Percentiles rank a stretch among this genome's conserved stretches.
These are phyloP conservation scores for Coelogynopora nodosa DNA, from an alignment of 2,888 invertebrate genomes.

Conservation along the genomic window DNA sequence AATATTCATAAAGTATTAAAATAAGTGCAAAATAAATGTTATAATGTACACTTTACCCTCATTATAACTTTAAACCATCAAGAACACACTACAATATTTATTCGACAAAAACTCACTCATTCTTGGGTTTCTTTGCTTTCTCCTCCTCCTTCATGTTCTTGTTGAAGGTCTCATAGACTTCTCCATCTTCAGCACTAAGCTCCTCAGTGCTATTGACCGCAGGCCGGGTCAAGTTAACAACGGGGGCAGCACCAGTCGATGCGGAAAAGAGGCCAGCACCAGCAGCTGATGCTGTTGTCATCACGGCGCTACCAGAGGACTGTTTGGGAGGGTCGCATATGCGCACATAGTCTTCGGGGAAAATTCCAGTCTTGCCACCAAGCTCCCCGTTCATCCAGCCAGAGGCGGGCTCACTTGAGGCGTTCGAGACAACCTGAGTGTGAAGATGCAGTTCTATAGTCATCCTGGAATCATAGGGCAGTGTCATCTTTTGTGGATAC, in stretches of 20 bases:
- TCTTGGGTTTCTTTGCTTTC: background rate
- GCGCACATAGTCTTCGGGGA: conserved; percentile 34
- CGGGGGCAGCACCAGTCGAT: background rate
- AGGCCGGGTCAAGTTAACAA: background rate
- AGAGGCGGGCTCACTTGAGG: conserved; percentile 57
- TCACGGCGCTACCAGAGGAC: too few relatives aligned
- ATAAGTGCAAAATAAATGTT: too few relatives aligned
- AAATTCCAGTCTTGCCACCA: background rate
- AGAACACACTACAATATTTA: background rate
- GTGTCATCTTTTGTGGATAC: too few relatives aligned
- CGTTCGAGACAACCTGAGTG: background rate
- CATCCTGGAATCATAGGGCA: too few relatives aligned
- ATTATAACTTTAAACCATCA: background rate
- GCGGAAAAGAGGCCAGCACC: background rate
- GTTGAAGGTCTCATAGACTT: conserved; percentile 6
- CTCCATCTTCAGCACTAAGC: background rate
- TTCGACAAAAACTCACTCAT: background rate
- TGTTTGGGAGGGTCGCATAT: background rate
- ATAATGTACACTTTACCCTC: too few relatives aligned
- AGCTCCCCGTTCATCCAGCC: conserved; percentile 37
- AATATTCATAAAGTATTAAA: too few relatives aligned
- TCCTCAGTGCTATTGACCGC: background rate
- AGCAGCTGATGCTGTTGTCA: background rate
- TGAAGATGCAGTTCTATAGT: too few relatives aligned
- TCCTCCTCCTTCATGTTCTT: background rate